Evolutionary conservation across 2,888 invertebrate species (phyloP).

Genomic region (Euproctis similis): DNA sequence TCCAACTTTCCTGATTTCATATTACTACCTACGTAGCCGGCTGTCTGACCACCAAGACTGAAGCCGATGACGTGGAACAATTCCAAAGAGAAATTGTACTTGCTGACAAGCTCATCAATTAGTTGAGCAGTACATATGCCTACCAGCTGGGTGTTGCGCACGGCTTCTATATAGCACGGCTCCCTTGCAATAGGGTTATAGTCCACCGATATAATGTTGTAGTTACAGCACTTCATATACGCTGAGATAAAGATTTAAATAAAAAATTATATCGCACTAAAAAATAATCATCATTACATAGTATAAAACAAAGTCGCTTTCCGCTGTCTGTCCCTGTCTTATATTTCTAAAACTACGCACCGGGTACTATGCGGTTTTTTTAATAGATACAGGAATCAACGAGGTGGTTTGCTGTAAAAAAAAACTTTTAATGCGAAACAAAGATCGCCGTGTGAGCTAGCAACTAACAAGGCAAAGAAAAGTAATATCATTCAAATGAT

Average conservation of each 20-base stretch:
- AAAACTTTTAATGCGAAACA: too few species aligned
- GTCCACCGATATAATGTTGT: constrained; percentile 78
- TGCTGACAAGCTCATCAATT: constrained; percentile 65
- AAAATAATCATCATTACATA: too few species aligned
- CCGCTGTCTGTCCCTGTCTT: too few species aligned
- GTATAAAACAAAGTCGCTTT: too few species aligned
- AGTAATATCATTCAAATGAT: too few species aligned
- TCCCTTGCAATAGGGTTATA: constrained; percentile 74
- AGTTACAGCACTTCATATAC: constrained; percentile 69
- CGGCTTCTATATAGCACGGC: constrained; percentile 78
- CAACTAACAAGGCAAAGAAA: too few species aligned
- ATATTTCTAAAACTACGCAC: too few species aligned
- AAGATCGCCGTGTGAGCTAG: too few species aligned
- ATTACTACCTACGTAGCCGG: constrained; percentile 69
- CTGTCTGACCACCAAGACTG: constrained; percentile 78
- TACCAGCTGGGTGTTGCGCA: constrained; percentile 73
- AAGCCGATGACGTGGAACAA: constrained; percentile 78
- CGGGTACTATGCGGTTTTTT: too few species aligned
- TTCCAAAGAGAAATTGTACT: constrained; percentile 50
- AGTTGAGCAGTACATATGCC: constrained; percentile 78
- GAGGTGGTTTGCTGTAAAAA: too few species aligned
- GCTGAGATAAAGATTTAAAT: constrained; percentile 41
- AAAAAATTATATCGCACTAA: too few species aligned
- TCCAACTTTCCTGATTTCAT: constrained; percentile 56
- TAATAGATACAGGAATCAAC: too few species aligned